phyloP scores from a whole-genome alignment of 2,797 vertebrate genomes.

The Malacoraja senta region DNA sequence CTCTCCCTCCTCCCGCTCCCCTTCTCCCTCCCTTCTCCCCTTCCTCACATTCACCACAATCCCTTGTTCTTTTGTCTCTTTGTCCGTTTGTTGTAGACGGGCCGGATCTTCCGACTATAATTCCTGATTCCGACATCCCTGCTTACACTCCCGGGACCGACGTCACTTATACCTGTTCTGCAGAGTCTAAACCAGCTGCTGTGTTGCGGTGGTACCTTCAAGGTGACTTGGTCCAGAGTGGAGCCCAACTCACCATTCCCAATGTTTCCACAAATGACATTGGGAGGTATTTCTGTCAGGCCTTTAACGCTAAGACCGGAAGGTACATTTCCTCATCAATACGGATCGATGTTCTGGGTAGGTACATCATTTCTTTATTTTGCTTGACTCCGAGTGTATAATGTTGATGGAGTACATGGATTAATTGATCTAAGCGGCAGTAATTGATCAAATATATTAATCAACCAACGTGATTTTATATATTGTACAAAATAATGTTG shows the following conservation, averaged over 20 bases:
- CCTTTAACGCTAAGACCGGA: neutral
- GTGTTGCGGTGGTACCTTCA: neutral
- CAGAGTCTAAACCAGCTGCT: neutral
- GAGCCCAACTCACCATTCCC: neutral
- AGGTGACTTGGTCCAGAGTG: neutral
- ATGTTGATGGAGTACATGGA: too few relatives aligned
- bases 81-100: slow-evolving; percentile 32
- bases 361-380: neutral
- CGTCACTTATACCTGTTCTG: neutral
- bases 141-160: neutral
- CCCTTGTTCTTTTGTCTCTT: neutral
- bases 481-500: too few relatives aligned
- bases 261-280: too few relatives aligned
- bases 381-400: neutral
- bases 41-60: neutral
- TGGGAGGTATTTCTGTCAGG: too few relatives aligned
- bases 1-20: neutral
- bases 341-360: neutral
- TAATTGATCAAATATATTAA: neutral
- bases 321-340: neutral
- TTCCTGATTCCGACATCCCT: neutral
- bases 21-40: neutral
- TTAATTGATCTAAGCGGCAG: neutral
- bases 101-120: neutral
- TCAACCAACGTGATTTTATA: neutral